Percentiles rank a stretch among this genome's conserved stretches.
These are phyloP conservation scores for Nesospiza acunhae DNA, from an alignment of 2,113 vertebrate genomes.

Conservation along the genomic window DNA sequence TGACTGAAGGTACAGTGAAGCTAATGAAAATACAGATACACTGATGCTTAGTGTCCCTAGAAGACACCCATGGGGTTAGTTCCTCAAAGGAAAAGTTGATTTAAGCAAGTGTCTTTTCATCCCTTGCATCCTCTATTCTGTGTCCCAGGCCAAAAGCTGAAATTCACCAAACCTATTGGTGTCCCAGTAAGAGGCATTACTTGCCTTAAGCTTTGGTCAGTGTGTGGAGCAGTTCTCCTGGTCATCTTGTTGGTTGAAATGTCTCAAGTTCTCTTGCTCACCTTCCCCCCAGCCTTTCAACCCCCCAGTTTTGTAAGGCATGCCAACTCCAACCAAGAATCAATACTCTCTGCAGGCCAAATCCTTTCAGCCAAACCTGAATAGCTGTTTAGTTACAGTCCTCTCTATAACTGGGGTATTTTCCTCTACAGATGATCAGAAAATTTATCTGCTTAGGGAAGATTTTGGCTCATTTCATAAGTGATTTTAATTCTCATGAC, in stretches of 20 bases:
- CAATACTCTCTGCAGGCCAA: not conserved
- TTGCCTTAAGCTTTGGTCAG: not conserved
- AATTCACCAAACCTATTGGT: not conserved
- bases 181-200: not conserved
- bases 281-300: not conserved
- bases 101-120: not conserved
- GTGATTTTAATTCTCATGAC: not conserved
- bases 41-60: not conserved
- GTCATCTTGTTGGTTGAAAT: not conserved
- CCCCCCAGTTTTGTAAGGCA: not conserved
- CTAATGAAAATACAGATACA: not conserved
- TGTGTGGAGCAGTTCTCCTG: accelerated
- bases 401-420: not conserved
- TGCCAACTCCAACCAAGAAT: not conserved
- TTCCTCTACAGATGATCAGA: not conserved
- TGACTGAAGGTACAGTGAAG: not conserved
- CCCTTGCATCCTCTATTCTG: not conserved
- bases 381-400: not conserved
- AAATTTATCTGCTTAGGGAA: not conserved
- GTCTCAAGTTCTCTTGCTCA: not conserved
- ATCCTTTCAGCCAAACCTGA: not conserved
- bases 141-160: not conserved
- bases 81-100: not conserved
- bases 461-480: not conserved
- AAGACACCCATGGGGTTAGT: not conserved